phyloP scores from a whole-genome alignment of 92 coral and sea anemone genomes.

The Zoanthus sociatus region DNA sequence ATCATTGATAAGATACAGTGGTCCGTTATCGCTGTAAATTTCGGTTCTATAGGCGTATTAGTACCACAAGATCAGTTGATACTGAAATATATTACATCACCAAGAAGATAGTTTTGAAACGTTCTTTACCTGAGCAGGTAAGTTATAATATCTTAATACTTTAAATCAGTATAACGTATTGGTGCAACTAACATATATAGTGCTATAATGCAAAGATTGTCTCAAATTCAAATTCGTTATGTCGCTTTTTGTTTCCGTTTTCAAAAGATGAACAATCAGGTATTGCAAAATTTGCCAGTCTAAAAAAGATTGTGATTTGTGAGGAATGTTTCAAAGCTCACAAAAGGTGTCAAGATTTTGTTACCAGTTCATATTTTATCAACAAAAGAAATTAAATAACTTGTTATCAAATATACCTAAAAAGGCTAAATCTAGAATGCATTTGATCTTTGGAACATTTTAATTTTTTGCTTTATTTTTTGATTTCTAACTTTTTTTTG shows the following conservation, averaged over 20 bases:
- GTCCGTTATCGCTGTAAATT: not conserved
- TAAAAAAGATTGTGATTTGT: too few relatives aligned
- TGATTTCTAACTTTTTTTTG: too few relatives aligned
- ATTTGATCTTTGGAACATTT: too few relatives aligned
- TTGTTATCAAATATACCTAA: not conserved
- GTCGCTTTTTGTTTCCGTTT: not conserved
- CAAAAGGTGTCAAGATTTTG: not conserved
- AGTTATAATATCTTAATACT: not conserved
- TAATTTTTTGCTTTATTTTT: too few relatives aligned
- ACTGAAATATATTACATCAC: not conserved
- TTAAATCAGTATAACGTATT: not conserved
- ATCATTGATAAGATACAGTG: not conserved
- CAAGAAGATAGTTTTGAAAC: not conserved
- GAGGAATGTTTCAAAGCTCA: not conserved
- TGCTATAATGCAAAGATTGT: not conserved
- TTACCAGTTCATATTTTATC: not conserved
- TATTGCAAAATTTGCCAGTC: not conserved
- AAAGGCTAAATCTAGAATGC: too few relatives aligned
- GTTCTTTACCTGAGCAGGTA: not conserved
- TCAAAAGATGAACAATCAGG: not conserved
- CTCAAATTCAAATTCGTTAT: not conserved
- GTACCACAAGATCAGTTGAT: not conserved
- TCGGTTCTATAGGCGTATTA: not conserved
- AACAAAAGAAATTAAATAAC: not conserved
- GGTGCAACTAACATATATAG: not conserved